phyloP scores from a whole-genome alignment of 2,797 vertebrate species.

The Rhynchonycteris naso region DNA sequence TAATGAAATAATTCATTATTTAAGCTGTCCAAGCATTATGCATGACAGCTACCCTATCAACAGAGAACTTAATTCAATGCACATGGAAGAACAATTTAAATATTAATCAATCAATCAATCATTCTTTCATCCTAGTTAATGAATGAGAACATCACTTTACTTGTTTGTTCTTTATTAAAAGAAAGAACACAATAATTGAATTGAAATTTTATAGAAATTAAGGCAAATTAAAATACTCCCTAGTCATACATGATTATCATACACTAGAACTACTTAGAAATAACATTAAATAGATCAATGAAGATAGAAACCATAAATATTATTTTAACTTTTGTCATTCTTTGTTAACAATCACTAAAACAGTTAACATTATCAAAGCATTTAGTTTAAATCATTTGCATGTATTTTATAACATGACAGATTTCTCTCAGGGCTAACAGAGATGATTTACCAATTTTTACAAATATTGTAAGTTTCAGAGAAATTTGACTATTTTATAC shows the following conservation, averaged over 20 bases:
- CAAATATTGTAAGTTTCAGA: neutral
- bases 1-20: conserved; percentile 75
- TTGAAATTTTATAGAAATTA: conserved; percentile 50
- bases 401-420: neutral
- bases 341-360: conserved; percentile 20
- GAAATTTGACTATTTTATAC: neutral
- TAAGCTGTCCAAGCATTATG: conserved; percentile 65
- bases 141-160: conserved; percentile 61
- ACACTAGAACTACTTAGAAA: conserved; percentile 6
- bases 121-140: conserved; percentile 69
- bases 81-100: conserved; percentile 78
- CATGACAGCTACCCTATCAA: conserved; percentile 63
- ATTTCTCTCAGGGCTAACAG: neutral
- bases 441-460: neutral
- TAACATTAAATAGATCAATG: neutral
- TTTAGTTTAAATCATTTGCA: neutral
- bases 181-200: conserved; percentile 48
- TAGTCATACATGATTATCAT: neutral
- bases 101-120: conserved; percentile 79
- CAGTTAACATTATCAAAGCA: neutral
- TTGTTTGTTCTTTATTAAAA: conserved; percentile 57
- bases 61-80: conserved; percentile 69
- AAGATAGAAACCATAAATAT: neutral
- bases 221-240: neutral
- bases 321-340: conserved; percentile 5